Base-by-base conservation (phyloP, 2,888 invertebrate genomes). In the Euspilapteryx auroguttella region DNA sequence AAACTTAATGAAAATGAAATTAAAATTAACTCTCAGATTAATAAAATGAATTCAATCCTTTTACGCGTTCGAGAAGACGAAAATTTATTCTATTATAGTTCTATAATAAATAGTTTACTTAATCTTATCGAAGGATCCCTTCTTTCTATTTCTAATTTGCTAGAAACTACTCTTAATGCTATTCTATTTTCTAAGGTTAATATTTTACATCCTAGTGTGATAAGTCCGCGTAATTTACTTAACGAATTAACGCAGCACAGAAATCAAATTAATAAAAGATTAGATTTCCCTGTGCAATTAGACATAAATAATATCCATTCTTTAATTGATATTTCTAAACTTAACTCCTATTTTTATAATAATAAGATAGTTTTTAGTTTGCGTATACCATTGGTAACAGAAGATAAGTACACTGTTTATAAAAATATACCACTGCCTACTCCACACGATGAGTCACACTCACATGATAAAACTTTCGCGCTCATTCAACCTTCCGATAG, bases 1-100 rank as follows among this genome's bases (percentile, higher is more conserved):
- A 37, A 33, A 28, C 14, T 37, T 21, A 38, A 40, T 28, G 11
- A 37, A 32, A 36, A 37, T 12, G 34, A 38, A 27, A 28, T 32
- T 9, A 34, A 28, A 29, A 14, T 39, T 22, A 39, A 36, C 20
- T 9, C 25, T 6, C 25, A 25, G 10, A 14, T 25, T 4, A n/a
- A 25, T 14, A 14, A 25, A n/a, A 13, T 25, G 7, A 14, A 25
- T 10, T n/a, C n/a, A n/a, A n/a, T n/a, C n/a, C n/a, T n/a, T n/a
- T n/a, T n/a, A n/a, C n/a, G n/a, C n/a, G n/a, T n/a, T n/a, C n/a
- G n/a, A n/a, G n/a, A 20, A 20, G 8, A 20, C 9, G 8, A 20
- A 7, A 9, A 20, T 20, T 8, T 7, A 20, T 20, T 20, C 6
- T 20, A 7, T 7, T 20, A 20, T 20, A 20, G 5, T 5, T 20